A percentile compares a stretch with the other conserved stretches of the same genome.
Evolutionary conservation across 1,140 invertebrate genomes (phyloP).

Genomic region (Brachionus rotundiformis): DNA sequence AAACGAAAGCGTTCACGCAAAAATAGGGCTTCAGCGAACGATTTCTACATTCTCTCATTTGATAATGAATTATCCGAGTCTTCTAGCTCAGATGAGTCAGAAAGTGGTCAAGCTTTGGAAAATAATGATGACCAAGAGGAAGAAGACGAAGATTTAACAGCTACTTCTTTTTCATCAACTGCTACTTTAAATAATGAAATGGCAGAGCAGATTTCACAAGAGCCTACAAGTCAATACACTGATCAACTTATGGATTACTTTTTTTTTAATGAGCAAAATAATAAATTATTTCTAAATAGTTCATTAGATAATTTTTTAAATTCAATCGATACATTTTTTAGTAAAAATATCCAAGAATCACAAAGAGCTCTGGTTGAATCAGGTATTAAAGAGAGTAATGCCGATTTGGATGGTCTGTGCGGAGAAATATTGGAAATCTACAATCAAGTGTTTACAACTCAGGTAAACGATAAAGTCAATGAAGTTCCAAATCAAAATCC

Average conservation of each 20-base stretch:
- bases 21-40: constrained; percentile 10
- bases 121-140: constrained; percentile 1
- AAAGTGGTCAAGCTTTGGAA: neutral
- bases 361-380: neutral
- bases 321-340: constrained; percentile 25
- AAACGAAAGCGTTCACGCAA: neutral
- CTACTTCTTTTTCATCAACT: constrained; percentile 7
- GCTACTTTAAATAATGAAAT: constrained; percentile 30
- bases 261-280: constrained; percentile 31
- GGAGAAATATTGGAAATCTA: neutral
- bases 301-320: constrained; percentile 32
- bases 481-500: neutral
- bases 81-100: neutral
- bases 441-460: neutral
- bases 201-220: neutral
- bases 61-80: constrained; percentile 47
- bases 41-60: constrained; percentile 49
- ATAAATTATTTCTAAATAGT: constrained; percentile 23
- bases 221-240: neutral
- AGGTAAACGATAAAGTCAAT: neutral
- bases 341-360: neutral
- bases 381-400: neutral
- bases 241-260: constrained; percentile 8
- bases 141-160: constrained; percentile 23
- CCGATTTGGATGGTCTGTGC: neutral